Evolutionary conservation across 2,113 vertebrate species (phyloP).

Genomic region (Clarias magur): DNA sequence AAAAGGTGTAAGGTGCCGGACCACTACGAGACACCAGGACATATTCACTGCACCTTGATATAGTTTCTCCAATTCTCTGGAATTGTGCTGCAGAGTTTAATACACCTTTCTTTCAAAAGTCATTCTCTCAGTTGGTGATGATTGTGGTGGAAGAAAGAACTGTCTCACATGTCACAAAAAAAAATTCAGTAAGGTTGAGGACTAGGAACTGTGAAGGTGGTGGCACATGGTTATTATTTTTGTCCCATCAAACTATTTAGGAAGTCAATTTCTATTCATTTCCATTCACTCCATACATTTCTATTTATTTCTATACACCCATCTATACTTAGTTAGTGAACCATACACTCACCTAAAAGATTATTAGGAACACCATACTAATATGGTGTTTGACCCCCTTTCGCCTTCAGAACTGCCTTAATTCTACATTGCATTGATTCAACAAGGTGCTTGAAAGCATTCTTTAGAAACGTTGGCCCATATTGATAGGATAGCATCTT

Average conservation of each 20-base stretch:
- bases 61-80: background rate
- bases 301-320: background rate
- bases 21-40: background rate
- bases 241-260: background rate
- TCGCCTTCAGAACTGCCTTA: too few species aligned
- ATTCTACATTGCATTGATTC: too few species aligned
- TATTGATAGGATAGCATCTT: too few species aligned
- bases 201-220: background rate
- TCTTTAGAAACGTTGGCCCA: too few species aligned
- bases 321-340: background rate
- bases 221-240: background rate
- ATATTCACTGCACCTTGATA: background rate
- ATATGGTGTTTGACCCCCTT: too few species aligned
- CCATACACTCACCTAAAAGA: too few species aligned
- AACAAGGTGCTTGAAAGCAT: too few species aligned
- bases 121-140: background rate
- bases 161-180: background rate
- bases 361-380: too few species aligned
- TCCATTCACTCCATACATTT: background rate
- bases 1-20: background rate
- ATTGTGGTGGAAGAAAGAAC: background rate
- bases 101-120: background rate
- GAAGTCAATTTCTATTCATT: background rate
- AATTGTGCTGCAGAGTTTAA: background rate
- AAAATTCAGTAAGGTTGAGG: background rate